Evolutionary conservation across 2,113 vertebrate genomes (phyloP), one percentile per base, ranked within the genome.

Genomic region (Marcusenius ussheri): DNA sequence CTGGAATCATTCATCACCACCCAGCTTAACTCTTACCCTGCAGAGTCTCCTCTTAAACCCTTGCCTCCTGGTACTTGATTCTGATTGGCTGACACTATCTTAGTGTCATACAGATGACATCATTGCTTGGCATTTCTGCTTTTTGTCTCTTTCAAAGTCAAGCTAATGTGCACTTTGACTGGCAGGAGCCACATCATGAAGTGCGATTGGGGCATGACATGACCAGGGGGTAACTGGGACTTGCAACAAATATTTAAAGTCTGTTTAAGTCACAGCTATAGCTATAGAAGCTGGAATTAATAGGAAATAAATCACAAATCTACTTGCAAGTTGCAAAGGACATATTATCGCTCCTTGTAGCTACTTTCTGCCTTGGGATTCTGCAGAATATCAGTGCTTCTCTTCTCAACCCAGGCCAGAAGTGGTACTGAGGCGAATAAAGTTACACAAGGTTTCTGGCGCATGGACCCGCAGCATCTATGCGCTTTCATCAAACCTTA

Each of bases 1-100:
- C 93, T 49, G 10, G 88, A 92, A 95, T 94, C 95, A 96, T 95
- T 94, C 95, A 92, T 93, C 84, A 0, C 88, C 90, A 90, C 89
- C 91, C 93, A 94, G 83, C 90, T 94, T 91, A 39, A 21, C 85
- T 56, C 62, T 88, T 6, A 42, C 62, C 70, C 58, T 50, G 62
- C 89, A 90, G 80, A 47, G 45, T 51, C 47, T 49, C 88, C 50
- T 83, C 70, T 39, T 80, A 77, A 50, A 62, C 46, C 47, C 5
- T 27, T 42, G 88, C 74, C 13, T 80, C 53, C 27, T 80, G 27
- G 35, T 80, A 6, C 70, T 90, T 89, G 66, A 17, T 77, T 74
- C 21, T 21, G 46, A 45, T 90, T 88, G 89, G 85, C 89, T 90
- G 89, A 90, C 3, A 86, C 86, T 46, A 42, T 70, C 27, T 90